Conservation (phyloP, 2,888 invertebrate genomes). For the Eupithecia exiguata region DNA sequence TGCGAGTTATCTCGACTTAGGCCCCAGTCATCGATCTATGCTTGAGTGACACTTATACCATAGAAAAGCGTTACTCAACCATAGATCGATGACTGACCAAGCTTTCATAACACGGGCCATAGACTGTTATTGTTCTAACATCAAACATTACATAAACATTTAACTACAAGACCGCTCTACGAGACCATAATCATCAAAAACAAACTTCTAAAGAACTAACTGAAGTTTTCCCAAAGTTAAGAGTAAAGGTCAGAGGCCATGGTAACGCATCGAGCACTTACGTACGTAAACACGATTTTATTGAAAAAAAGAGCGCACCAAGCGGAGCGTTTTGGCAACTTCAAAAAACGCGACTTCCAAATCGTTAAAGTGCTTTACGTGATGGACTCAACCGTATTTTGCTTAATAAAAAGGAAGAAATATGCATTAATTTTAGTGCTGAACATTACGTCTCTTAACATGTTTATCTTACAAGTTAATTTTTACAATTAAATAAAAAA, state of each 20-base stretch:
- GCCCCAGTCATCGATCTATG: too few species aligned
- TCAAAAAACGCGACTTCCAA: not conserved
- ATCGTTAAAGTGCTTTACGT: not conserved
- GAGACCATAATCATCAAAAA: not conserved
- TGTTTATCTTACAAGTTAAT: not conserved
- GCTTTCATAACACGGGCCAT: not conserved
- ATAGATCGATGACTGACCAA: too few species aligned
- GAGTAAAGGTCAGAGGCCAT: not conserved
- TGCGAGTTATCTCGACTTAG: slow-evolving; percentile 8
- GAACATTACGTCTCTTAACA: not conserved
- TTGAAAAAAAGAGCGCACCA: not conserved
- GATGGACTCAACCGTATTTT: not conserved
- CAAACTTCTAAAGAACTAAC: not conserved
- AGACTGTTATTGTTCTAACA: not conserved
- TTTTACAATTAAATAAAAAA: not conserved
- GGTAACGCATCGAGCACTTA: not conserved
- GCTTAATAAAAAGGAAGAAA: not conserved
- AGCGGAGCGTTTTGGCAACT: not conserved
- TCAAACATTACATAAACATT: not conserved
- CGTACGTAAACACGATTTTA: not conserved
- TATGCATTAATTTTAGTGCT: not conserved
- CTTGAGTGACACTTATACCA: too few species aligned
- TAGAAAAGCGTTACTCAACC: too few species aligned
- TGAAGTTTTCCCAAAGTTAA: not conserved
- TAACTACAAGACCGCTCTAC: not conserved